Conservation (phyloP, 2,888 invertebrate species). For the Kuschelorhynchus macadamiae region DNA sequence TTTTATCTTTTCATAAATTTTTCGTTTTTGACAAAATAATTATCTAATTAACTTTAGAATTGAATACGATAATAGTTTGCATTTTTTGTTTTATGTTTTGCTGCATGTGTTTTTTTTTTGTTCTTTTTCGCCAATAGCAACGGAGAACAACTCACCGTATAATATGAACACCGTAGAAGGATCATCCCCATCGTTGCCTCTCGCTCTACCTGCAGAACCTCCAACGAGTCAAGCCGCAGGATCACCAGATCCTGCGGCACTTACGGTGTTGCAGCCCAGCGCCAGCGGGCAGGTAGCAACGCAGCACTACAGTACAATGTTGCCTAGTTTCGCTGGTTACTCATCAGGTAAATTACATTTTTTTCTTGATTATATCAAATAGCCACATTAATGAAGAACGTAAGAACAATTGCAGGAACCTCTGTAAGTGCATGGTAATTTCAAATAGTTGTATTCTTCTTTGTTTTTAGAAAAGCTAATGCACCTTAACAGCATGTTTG, state of each 20-base stretch:
- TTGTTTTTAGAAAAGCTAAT: too few species aligned
- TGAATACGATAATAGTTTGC: conserved; percentile 2
- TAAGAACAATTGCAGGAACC: too few species aligned
- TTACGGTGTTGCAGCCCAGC: conserved; percentile 75
- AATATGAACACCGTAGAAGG: conserved; percentile 68
- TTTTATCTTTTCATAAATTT: too few species aligned
- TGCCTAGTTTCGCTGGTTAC: conserved; percentile 78
- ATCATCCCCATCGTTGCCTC: conserved; percentile 70
- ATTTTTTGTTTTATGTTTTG: conserved; percentile 55
- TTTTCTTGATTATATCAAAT: neutral
- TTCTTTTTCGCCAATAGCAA: conserved; percentile 56
- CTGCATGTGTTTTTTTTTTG: conserved; percentile 62
- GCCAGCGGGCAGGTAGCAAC: conserved; percentile 64
- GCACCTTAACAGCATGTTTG: neutral
- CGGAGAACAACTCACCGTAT: conserved; percentile 69
- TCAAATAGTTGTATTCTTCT: too few species aligned
- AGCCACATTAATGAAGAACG: neutral
- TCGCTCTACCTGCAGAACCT: conserved; percentile 68
- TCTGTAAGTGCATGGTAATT: too few species aligned
- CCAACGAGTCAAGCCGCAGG: conserved; percentile 70
- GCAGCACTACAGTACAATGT: conserved; percentile 75
- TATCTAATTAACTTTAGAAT: too few species aligned
- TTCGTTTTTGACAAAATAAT: too few species aligned
- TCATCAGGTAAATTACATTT: conserved; percentile 71
- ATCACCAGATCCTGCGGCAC: conserved; percentile 69